Evolutionary conservation across 2,797 vertebrate genomes (phyloP).

Genomic region (Sebastes oblongus): DNA sequence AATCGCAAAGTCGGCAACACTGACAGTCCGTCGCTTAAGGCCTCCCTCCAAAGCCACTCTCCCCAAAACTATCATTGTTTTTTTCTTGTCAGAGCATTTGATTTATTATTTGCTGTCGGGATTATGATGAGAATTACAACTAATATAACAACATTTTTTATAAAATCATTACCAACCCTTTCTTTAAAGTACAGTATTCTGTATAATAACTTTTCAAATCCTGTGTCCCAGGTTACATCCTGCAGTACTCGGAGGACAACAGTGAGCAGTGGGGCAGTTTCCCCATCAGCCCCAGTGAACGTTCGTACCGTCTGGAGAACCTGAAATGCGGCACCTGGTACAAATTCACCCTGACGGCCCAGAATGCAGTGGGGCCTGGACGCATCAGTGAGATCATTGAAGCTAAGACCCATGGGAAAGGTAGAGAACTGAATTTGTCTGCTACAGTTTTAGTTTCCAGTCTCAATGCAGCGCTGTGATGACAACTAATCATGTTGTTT

Average conservation of each 20-base stretch:
- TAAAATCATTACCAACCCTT: no score
- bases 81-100: no score
- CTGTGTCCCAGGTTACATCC: constrained; percentile 88
- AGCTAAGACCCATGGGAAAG: constrained; percentile 98
- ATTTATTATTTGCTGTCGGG: no score
- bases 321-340: constrained; percentile 99
- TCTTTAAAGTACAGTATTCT: neutral
- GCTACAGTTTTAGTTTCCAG: neutral
- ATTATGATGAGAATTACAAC: no score
- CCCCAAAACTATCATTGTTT: no score
- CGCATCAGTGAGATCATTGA: constrained; percentile 99
- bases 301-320: constrained; percentile 94
- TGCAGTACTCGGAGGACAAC: constrained; percentile 98
- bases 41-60: no score
- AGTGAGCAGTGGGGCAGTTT: constrained; percentile 99
- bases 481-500: neutral
- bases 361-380: constrained; percentile 96
- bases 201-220: neutral
- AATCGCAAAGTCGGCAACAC: no score
- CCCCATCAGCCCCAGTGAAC: constrained; percentile 97
- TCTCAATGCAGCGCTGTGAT: neutral
- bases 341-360: constrained; percentile 97
- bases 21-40: no score
- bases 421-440: constrained; percentile 65
- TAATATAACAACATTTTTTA: no score